Evolutionary conservation across 2,797 vertebrate species (phyloP), one percentile per base, ranked within the genome.

Genomic region (Pelobates cultripes): DNA sequence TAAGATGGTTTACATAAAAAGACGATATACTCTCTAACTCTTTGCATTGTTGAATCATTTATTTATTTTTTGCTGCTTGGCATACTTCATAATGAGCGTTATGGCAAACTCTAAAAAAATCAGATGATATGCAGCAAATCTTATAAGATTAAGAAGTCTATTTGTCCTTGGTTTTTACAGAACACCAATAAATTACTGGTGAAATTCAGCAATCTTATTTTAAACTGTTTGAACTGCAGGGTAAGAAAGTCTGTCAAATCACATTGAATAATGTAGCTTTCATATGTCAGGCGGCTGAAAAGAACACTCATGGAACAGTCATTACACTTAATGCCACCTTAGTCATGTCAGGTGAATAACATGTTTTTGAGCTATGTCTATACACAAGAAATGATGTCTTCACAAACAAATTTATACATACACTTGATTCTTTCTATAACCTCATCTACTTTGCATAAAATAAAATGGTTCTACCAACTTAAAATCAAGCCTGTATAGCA

Each of bases 201-300:
- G 61, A 64, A 40, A 64, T 64, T 64, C 17, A 40, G n/a, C 17
- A 64, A 40, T 64, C 61, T 64, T 64, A 17, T 28, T 64, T 41
- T 40, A 64, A 64, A 14, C n/a, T 64, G 61, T 64, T 64, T 64
- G n/a, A 64, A 64, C 61, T 64, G 5, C 61, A 28, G 61, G 61
- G 6, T 28, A 17, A 28, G 28, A 28, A 64, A 64, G 61, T 68
- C 40, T 42, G 66, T 57, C 55, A 1, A 14, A 57, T 57, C 55
- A 57, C 10, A 3, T 40, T 64, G 17, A 64, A 64, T 64, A 64
- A 64, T 64, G 61, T 17, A 17, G 28, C 17, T 64, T 40, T 28
- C n/a, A 64, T 17, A 64, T 40, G 61, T 64, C n/a, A 64, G 14
- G 61, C 61, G 14, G 5, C n/a, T 64, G 61, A 40, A 64, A 64